These are phyloP conservation scores for Achatina immaculata DNA, from an alignment of 1,140 invertebrate genomes.

Conservation along the genomic window DNA sequence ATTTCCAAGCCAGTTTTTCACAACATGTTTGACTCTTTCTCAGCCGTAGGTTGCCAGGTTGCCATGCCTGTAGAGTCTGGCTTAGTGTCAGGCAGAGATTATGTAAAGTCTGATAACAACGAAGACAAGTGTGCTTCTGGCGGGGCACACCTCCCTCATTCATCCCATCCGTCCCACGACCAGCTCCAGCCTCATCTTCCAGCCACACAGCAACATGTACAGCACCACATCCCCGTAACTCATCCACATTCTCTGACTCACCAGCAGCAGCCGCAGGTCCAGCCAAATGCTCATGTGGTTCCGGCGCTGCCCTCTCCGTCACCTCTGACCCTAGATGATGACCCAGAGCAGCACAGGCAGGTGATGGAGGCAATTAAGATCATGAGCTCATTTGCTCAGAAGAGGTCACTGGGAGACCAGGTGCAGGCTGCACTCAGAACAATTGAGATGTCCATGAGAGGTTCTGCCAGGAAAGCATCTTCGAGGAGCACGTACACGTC, in stretches of 20 bases:
- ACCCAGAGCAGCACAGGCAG: constrained; percentile 22
- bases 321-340: constrained; percentile 15
- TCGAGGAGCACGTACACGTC: constrained; percentile 10
- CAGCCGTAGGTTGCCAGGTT: constrained; percentile 20
- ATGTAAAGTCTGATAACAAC: constrained; percentile 1
- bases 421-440: constrained; percentile 31
- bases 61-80: constrained; percentile 11
- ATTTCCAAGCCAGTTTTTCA: constrained; percentile 14
- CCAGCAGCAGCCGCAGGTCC: constrained; percentile 20
- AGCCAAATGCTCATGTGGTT: background rate
- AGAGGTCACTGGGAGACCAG: constrained; percentile 29
- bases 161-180: background rate
- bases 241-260: constrained; percentile 17
- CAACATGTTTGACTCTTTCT: constrained; percentile 25
- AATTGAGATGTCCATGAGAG: constrained; percentile 35
- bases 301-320: background rate
- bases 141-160: background rate
- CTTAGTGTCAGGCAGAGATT: background rate
- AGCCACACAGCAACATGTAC: constrained; percentile 9
- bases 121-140: background rate
- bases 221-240: background rate
- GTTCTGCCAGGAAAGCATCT: background rate
- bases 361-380: constrained; percentile 40
- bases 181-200: background rate
- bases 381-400: constrained; percentile 32